Conservation (phyloP, 2,797 vertebrate species). For the Tiaroga cobitis region DNA sequence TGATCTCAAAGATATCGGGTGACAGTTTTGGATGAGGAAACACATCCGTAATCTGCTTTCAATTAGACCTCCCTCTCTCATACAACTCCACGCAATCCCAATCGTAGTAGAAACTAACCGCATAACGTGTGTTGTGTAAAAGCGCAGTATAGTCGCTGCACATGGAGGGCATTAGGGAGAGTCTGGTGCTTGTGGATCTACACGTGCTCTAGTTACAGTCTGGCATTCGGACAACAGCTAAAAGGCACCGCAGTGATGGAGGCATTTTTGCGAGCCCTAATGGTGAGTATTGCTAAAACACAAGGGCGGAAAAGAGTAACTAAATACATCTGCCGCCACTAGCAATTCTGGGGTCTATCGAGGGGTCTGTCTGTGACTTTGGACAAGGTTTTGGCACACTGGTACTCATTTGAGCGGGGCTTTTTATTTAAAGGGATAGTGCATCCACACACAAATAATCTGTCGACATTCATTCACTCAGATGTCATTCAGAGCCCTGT, state of each 20-base stretch:
- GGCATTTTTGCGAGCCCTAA: slow-evolving; percentile 28
- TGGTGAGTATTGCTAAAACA: slow-evolving; percentile 36
- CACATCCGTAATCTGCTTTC: slow-evolving; percentile 36
- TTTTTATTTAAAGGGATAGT: slow-evolving; percentile 15
- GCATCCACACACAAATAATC: background rate
- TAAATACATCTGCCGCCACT: slow-evolving; percentile 42
- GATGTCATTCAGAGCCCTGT: background rate
- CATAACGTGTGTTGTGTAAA: slow-evolving; percentile 23
- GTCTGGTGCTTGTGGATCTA: slow-evolving; percentile 40
- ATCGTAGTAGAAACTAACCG: slow-evolving; percentile 13
- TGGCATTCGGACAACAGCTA: slow-evolving; percentile 45
- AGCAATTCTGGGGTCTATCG: slow-evolving; percentile 11
- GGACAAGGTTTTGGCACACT: slow-evolving; percentile 9
- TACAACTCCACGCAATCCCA: slow-evolving; percentile 13
- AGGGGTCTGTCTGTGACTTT: slow-evolving; percentile 15
- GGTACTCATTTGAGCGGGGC: background rate
- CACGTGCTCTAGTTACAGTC: slow-evolving; percentile 34
- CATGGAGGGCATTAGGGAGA: slow-evolving; percentile 47
- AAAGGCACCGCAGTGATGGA: slow-evolving; percentile 25
- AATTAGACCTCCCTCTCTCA: slow-evolving; percentile 34
- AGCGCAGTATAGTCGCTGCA: slow-evolving; percentile 18
- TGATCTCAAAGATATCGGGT: slow-evolving; percentile 44
- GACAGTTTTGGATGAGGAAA: slow-evolving; percentile 33
- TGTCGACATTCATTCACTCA: background rate
- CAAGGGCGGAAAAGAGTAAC: slow-evolving; percentile 30